These are phyloP conservation scores for Aleiodes leptofemur DNA, from an alignment of 2,888 invertebrate genomes.

Conservation along the genomic window DNA sequence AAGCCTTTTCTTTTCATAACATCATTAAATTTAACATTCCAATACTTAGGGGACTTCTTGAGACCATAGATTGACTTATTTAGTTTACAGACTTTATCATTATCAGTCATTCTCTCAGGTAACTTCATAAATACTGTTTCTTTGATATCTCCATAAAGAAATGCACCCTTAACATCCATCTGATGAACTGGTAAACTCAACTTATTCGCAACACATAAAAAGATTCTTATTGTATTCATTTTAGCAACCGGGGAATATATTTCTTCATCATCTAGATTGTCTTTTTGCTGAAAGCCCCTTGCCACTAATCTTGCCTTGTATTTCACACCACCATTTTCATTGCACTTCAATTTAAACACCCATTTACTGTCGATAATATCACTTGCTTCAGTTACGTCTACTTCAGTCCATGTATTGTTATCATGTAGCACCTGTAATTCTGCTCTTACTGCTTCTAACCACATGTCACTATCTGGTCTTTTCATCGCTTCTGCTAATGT, in stretches of 20 bases:
- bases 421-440: conserved; percentile 36
- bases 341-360: conserved; percentile 34
- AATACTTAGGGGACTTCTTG: conserved; percentile 33
- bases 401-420: conserved; percentile 44
- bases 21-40: conserved; percentile 22
- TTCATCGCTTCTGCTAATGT: conserved; percentile 35
- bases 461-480: conserved; percentile 24
- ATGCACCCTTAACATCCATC: conserved; percentile 64
- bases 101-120: neutral
- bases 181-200: conserved; percentile 53
- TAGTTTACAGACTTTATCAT: conserved; percentile 22
- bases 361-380: conserved; percentile 29
- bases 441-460: conserved; percentile 23
- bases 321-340: conserved; percentile 29
- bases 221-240: conserved; percentile 31
- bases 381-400: conserved; percentile 8
- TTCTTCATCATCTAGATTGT: conserved; percentile 34
- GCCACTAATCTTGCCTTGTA: conserved; percentile 35
- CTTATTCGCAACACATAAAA: neutral
- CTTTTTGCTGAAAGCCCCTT: conserved; percentile 20
- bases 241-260: conserved; percentile 33
- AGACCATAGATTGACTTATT: conserved; percentile 35
- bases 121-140: conserved; percentile 15
- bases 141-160: too few species aligned
- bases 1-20: conserved; percentile 10